phyloP scores from a whole-genome alignment of 2,888 invertebrate genomes.

The Zaprionus bogoriensis region DNA sequence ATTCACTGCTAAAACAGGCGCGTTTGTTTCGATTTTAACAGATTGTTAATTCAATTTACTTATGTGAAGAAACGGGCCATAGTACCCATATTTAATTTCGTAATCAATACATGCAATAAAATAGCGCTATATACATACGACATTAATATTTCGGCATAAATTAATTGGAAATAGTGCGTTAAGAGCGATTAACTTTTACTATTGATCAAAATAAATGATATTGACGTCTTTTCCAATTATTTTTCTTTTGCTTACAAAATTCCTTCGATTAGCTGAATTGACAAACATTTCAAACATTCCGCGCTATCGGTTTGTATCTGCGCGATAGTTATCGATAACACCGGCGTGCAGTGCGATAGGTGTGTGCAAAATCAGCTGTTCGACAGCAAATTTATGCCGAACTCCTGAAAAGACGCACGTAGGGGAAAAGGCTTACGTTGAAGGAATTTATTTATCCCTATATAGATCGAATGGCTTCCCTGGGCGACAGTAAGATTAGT shows the following conservation, averaged over 20 bases:
- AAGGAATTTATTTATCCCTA: not conserved
- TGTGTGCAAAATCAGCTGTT: conserved; percentile 6
- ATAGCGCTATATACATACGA: conserved; percentile 69
- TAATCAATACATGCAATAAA: conserved; percentile 73
- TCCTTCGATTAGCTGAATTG: not conserved
- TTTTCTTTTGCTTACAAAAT: conserved; percentile 1
- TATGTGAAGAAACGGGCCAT: conserved; percentile 31
- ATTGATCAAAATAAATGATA: conserved; percentile 52
- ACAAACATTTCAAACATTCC: not conserved
- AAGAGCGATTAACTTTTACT: conserved; percentile 39
- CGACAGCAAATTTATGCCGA: conserved; percentile 10
- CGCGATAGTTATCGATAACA: conserved; percentile 1
- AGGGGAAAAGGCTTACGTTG: conserved; percentile 1
- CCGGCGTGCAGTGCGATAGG: not conserved
- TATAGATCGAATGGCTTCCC: conserved; percentile 30
- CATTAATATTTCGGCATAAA: conserved; percentile 50
- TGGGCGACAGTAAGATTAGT: conserved; percentile 86
- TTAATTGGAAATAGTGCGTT: conserved; percentile 37
- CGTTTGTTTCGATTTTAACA: not conserved
- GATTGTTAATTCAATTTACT: conserved; percentile 38
- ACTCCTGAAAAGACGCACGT: conserved; percentile 10
- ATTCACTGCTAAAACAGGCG: conserved; percentile 18
- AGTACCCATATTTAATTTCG: conserved; percentile 49
- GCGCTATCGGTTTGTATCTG: not conserved
- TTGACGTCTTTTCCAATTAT: conserved; percentile 39